Percentiles rank a stretch among this genome's conserved stretches.
Evolutionary conservation across 2,113 vertebrate genomes (phyloP).

Genomic region (Dicentrarchus labrax): DNA sequence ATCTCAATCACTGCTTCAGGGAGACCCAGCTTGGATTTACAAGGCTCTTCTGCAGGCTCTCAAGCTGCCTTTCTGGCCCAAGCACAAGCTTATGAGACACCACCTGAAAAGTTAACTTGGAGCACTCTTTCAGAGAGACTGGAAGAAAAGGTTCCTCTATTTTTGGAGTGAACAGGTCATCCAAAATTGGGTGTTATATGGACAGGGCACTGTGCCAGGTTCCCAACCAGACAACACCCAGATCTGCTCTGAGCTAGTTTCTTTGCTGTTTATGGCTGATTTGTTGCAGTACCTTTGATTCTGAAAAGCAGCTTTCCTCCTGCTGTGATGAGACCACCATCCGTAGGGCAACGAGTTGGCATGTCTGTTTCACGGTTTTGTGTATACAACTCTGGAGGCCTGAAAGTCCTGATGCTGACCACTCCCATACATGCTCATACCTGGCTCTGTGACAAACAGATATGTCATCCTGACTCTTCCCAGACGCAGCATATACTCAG

Average conservation of each 20-base stretch:
- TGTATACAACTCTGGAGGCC: conserved; percentile 2
- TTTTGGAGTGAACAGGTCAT: conserved; percentile 7
- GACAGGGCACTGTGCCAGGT: neutral
- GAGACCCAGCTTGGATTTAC: conserved; percentile 70
- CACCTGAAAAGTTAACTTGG: conserved; percentile 8
- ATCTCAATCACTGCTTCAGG: conserved; percentile 51
- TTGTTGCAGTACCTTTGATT: neutral
- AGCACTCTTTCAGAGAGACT: conserved; percentile 7
- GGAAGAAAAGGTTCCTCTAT: neutral
- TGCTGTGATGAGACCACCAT: conserved; percentile 25
- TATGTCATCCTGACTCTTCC: conserved; percentile 71
- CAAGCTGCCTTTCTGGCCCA: conserved; percentile 30
- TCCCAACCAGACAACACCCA: conserved; percentile 1
- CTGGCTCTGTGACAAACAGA: conserved; percentile 69
- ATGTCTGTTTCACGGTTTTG: neutral
- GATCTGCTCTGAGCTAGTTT: neutral
- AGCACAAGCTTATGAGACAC: conserved; percentile 19
- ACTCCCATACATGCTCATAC: conserved; percentile 44
- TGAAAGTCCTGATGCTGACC: conserved; percentile 11
- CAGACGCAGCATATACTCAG: conserved; percentile 44
- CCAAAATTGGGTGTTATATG: neutral
- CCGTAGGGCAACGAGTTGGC: neutral
- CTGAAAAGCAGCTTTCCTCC: conserved; percentile 19
- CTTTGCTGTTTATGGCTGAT: neutral
- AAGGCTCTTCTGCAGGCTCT: conserved; percentile 48